Percentiles rank a stretch among this genome's conserved stretches.
These are phyloP conservation scores for Schizotus pectinicornis DNA, from an alignment of 2,888 invertebrate species.

Conservation along the genomic window DNA sequence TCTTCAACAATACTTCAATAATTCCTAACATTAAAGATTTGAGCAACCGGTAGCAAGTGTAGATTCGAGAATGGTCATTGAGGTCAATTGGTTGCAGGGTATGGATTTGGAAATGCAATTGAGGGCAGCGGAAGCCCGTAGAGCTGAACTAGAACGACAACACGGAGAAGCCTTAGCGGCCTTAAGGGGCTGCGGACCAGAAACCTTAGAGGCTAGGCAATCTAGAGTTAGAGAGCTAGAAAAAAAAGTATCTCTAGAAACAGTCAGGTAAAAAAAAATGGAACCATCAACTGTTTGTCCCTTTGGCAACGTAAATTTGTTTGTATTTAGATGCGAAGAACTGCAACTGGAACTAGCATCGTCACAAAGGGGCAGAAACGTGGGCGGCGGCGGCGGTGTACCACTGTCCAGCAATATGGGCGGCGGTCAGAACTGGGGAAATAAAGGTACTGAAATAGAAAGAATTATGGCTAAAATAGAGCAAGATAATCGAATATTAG, in stretches of 20 bases:
- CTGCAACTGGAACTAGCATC: constrained; percentile 82
- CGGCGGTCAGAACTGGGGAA: constrained; percentile 56
- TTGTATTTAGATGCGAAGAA: constrained; percentile 76
- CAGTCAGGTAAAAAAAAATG: constrained; percentile 56
- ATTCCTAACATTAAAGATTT: not conserved
- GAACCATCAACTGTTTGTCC: no score
- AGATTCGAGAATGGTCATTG: no score
- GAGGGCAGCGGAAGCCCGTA: constrained; percentile 79
- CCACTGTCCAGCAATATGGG: constrained; percentile 56
- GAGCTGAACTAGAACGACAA: constrained; percentile 78
- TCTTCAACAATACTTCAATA: not conserved
- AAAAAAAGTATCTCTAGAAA: constrained; percentile 76
- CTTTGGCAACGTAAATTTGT: constrained; percentile 7
- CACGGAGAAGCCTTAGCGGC: constrained; percentile 76
- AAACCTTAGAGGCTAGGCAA: constrained; percentile 74
- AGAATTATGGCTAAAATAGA: constrained; percentile 95
- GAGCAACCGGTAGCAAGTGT: not conserved
- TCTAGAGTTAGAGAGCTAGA: constrained; percentile 88
- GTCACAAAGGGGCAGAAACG: constrained; percentile 54
- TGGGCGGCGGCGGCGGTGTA: constrained; percentile 39
- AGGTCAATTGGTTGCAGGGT: constrained; percentile 33
- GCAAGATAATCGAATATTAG: constrained; percentile 86
- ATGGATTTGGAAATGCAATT: constrained; percentile 74
- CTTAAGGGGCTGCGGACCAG: constrained; percentile 63
- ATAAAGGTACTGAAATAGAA: constrained; percentile 78